Evolutionary conservation across 2,888 invertebrate genomes (phyloP).

Genomic region (Erpobdella octoculata): DNA sequence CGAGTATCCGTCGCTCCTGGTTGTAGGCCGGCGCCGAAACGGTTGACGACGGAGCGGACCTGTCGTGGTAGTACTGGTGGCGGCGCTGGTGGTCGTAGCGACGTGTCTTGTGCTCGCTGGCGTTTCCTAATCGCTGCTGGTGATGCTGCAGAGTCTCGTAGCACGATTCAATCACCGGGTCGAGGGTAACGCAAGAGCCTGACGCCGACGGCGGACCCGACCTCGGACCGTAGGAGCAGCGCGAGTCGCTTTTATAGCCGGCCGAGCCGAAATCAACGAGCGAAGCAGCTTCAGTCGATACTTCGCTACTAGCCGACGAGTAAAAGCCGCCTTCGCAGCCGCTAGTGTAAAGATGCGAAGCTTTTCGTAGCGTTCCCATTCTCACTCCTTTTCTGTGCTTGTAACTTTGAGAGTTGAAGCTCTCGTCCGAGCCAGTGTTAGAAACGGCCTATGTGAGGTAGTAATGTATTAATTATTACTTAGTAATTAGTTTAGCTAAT

Average conservation of each 20-base stretch:
- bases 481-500: neutral
- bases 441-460: slow-evolving; percentile 42
- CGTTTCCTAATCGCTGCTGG: neutral
- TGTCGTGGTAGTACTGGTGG: neutral
- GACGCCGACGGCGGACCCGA: neutral
- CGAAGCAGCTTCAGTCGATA: neutral
- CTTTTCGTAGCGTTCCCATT: slow-evolving; percentile 50
- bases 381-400: slow-evolving; percentile 48
- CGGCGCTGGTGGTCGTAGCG: neutral
- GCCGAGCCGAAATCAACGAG: slow-evolving; percentile 38
- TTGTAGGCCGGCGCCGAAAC: slow-evolving; percentile 24
- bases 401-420: slow-evolving; percentile 41
- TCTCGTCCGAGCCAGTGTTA: slow-evolving; percentile 55
- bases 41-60: slow-evolving; percentile 19
- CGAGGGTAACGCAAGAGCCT: slow-evolving; percentile 12
- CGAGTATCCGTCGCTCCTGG: neutral
- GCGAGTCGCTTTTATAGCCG: slow-evolving; percentile 3
- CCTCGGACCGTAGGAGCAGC: neutral
- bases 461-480: neutral
- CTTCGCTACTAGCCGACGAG: slow-evolving; percentile 1
- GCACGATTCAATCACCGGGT: slow-evolving; percentile 13
- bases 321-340: slow-evolving; percentile 18
- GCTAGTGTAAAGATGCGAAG: slow-evolving; percentile 33
- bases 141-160: neutral
- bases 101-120: neutral